phyloP scores from a whole-genome alignment of 2,888 invertebrate species.

The Candidula unifasciata region DNA sequence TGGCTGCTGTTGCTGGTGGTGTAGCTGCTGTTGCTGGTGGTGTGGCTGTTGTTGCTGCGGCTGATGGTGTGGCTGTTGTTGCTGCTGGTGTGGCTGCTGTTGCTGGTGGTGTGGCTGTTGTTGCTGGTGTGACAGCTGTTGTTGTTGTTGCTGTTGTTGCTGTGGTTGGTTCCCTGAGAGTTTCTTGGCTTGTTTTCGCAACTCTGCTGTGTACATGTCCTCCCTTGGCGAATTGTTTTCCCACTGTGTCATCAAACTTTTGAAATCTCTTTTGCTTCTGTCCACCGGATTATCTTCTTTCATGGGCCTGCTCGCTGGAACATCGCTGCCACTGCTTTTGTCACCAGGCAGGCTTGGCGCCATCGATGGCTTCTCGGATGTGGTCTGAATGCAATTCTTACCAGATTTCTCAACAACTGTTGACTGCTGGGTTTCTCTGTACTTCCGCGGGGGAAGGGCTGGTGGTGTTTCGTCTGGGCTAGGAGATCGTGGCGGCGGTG shows the following conservation, averaged over 20 bases:
- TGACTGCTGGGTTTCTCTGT: slow-evolving; percentile 53
- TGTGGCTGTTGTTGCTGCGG: slow-evolving; percentile 40
- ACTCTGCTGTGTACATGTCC: slow-evolving; percentile 67
- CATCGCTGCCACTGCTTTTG: slow-evolving; percentile 26
- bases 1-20: slow-evolving; percentile 37
- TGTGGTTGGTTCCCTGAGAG: slow-evolving; percentile 67
- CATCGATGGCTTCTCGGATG: not conserved
- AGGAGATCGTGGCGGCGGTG: slow-evolving; percentile 63
- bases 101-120: slow-evolving; percentile 49
- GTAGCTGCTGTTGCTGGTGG: slow-evolving; percentile 48
- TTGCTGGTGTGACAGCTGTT: slow-evolving; percentile 38
- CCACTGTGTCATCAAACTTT: slow-evolving; percentile 58
- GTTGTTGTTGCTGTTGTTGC: slow-evolving; percentile 37
- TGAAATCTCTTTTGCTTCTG: slow-evolving; percentile 52
- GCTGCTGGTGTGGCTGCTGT: slow-evolving; percentile 34
- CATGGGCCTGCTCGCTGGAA: not conserved
- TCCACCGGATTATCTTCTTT: slow-evolving; percentile 50
- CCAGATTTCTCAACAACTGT: not conserved
- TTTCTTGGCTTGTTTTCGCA: slow-evolving; percentile 73
- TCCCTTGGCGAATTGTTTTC: slow-evolving; percentile 64
- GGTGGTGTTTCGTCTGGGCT: slow-evolving; percentile 64
- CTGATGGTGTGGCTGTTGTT: too few species aligned
- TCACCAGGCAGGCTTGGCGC: not conserved
- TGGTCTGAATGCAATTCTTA: not conserved
- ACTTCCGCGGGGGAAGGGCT: slow-evolving; percentile 68